phyloP scores from a whole-genome alignment of 2,797 vertebrate species.

The Myotis planiceps region DNA sequence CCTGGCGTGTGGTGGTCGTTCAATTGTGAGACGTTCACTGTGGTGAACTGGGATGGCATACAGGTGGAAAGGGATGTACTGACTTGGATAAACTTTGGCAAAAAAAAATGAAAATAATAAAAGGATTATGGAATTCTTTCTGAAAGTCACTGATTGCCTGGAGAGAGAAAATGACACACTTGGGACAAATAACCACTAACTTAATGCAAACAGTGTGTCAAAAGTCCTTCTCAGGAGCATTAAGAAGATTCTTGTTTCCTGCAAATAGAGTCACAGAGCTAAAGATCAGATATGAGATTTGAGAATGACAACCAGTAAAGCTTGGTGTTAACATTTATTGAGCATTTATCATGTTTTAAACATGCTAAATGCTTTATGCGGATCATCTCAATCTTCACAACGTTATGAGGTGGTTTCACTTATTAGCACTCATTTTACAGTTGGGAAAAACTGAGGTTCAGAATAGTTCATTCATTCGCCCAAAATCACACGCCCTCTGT shows the following conservation, averaged over 20 bases:
- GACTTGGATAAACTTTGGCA: not conserved
- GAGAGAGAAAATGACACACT: not conserved
- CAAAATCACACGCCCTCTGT: not conserved
- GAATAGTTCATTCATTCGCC: not conserved
- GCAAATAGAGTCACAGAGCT: not conserved
- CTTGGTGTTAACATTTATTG: not conserved
- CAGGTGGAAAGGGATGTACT: not conserved
- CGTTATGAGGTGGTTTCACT: not conserved
- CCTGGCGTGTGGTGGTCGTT: not conserved
- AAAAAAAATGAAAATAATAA: not conserved
- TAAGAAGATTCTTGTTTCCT: not conserved
- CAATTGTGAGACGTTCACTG: not conserved
- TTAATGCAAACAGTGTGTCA: not conserved
- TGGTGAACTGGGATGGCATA: not conserved
- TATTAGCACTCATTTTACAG: not conserved
- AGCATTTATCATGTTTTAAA: not conserved
- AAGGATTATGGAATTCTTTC: slow-evolving; percentile 1
- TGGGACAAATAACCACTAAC: not conserved
- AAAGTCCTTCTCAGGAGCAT: not conserved
- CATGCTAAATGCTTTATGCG: not conserved
- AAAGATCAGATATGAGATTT: not conserved
- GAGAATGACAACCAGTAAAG: not conserved
- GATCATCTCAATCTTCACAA: not conserved
- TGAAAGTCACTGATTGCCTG: not conserved
- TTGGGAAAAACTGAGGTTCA: not conserved